Conservation (phyloP, 2,888 invertebrate genomes). For the Venusia cambrica region DNA sequence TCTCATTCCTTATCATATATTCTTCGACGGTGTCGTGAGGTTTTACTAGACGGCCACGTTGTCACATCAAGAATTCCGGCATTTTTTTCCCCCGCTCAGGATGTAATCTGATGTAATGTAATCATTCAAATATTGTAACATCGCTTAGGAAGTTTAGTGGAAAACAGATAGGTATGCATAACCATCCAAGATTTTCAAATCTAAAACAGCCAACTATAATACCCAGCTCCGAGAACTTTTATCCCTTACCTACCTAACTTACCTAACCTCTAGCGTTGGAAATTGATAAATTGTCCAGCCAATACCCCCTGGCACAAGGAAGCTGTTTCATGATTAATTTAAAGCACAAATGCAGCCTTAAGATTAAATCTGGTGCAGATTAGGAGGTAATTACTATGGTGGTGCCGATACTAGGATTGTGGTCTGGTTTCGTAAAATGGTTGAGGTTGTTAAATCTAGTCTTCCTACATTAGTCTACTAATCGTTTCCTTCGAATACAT, state of each 20-base stretch:
- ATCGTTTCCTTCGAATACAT: slow-evolving; percentile 13
- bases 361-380: slow-evolving; percentile 26
- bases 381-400: slow-evolving; percentile 4
- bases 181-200: too few species aligned
- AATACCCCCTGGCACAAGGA: slow-evolving; percentile 19
- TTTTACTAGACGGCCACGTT: too few species aligned
- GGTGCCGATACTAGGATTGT: slow-evolving; percentile 6
- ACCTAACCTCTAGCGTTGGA: slow-evolving; percentile 2
- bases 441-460: slow-evolving; percentile 4
- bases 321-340: slow-evolving; percentile 25
- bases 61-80: too few species aligned
- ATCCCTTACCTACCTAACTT: neutral
- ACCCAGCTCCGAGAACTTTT: slow-evolving; percentile 5
- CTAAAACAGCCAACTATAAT: too few species aligned
- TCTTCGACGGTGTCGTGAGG: too few species aligned
- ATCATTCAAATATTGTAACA: too few species aligned
- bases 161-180: too few species aligned
- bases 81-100: too few species aligned
- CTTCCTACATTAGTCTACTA: slow-evolving; percentile 7
- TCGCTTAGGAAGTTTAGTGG: too few species aligned
- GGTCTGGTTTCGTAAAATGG: slow-evolving; percentile 13
- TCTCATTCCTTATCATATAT: too few species aligned
- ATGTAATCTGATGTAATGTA: too few species aligned
- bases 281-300: slow-evolving; percentile 10
- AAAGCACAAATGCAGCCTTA: slow-evolving; percentile 25